A percentile compares a stretch with the other conserved stretches of the same genome.
phyloP scores from a whole-genome alignment of 2,888 invertebrate species.

The Dugesia japonica region DNA sequence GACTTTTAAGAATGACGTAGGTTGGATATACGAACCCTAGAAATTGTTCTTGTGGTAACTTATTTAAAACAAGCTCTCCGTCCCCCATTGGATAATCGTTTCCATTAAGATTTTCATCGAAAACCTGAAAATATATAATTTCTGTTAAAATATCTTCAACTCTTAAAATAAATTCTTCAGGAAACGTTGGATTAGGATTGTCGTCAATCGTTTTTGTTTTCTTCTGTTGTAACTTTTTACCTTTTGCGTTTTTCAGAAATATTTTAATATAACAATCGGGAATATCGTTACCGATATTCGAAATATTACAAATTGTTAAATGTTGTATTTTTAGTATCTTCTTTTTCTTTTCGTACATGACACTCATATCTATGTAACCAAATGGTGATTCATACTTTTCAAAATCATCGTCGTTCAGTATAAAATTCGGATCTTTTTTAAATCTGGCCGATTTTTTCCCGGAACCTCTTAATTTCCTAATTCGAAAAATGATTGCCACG shows the following conservation, averaged over 20 bases:
- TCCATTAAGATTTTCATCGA: neutral
- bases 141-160: neutral
- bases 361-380: neutral
- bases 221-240: neutral
- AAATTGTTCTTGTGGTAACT: neutral
- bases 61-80: neutral
- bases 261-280: neutral
- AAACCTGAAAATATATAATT: neutral
- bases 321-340: neutral
- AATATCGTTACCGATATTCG: neutral
- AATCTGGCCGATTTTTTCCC: neutral
- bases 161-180: neutral
- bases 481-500: neutral
- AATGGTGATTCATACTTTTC: neutral
- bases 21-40: neutral
- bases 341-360: neutral
- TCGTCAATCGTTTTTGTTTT: conserved; percentile 1
- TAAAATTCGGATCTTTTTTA: neutral
- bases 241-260: neutral
- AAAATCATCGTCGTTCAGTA: neutral
- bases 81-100: neutral
- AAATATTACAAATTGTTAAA: neutral
- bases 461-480: neutral
- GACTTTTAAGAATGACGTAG: neutral
- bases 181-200: neutral